These are phyloP conservation scores for Lycophotia porphyrea DNA, from an alignment of 2,888 invertebrate species.

Conservation along the genomic window DNA sequence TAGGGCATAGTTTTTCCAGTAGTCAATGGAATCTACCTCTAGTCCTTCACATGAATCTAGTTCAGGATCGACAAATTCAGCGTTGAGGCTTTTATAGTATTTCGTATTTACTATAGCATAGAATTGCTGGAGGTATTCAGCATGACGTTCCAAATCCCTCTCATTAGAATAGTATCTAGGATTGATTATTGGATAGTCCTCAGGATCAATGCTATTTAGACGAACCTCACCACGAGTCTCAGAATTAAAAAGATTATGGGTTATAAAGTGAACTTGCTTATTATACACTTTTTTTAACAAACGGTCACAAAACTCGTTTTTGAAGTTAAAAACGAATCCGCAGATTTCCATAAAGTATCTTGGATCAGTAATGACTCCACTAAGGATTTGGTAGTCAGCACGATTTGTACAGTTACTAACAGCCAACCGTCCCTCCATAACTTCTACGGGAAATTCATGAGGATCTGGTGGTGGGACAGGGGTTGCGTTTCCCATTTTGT, in stretches of 20 bases:
- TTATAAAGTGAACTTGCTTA: constrained; percentile 52
- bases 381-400: constrained; percentile 76
- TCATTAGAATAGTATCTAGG: constrained; percentile 89
- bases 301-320: constrained; percentile 64
- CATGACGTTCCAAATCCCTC: constrained; percentile 84
- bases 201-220: constrained; percentile 88
- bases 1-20: constrained; percentile 91
- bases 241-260: constrained; percentile 76
- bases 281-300: constrained; percentile 47
- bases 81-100: constrained; percentile 78
- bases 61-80: constrained; percentile 67
- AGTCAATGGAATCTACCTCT: constrained; percentile 85
- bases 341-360: constrained; percentile 48
- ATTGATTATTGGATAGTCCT: constrained; percentile 89
- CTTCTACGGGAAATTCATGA: constrained; percentile 70
- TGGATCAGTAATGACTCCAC: constrained; percentile 38
- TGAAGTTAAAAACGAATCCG: constrained; percentile 58
- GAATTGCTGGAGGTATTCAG: constrained; percentile 75
- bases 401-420: constrained; percentile 87
- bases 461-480: constrained; percentile 74
- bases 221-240: constrained; percentile 88
- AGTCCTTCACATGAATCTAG: constrained; percentile 55
- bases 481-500: constrained; percentile 59
- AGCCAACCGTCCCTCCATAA: constrained; percentile 83
- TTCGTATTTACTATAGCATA: constrained; percentile 77